Percentiles rank a stretch among this genome's conserved stretches.
phyloP scores from a whole-genome alignment of 2,113 vertebrate genomes.

The Orientallactaga bullata region DNA sequence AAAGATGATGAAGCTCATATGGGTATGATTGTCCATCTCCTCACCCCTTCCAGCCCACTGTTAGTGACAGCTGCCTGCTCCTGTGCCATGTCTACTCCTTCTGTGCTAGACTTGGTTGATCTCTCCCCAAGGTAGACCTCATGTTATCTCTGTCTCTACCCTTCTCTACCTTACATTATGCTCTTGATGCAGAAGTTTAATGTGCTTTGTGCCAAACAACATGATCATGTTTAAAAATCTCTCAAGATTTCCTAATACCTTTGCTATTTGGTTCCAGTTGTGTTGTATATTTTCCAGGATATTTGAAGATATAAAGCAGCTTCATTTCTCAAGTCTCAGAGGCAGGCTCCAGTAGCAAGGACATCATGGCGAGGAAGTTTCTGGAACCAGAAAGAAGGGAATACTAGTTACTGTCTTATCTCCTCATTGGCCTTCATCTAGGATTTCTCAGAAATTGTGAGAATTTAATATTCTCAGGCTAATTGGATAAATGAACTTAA shows the following conservation, averaged over 20 bases:
- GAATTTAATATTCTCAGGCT: background rate
- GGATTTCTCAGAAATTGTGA: background rate
- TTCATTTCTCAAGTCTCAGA: background rate
- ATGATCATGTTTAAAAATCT: background rate
- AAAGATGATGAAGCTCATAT: background rate
- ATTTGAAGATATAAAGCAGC: background rate
- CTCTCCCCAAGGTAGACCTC: background rate
- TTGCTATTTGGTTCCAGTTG: background rate
- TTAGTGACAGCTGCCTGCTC: background rate
- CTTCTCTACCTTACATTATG: background rate
- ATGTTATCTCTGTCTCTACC: background rate
- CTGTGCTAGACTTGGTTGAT: background rate
- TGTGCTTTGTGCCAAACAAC: background rate
- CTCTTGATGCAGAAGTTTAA: background rate
- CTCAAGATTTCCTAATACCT: background rate
- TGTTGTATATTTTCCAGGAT: background rate
- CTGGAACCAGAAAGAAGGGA: background rate
- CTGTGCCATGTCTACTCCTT: background rate
- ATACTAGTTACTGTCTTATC: background rate
- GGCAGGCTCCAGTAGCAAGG: background rate
- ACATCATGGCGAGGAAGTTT: background rate
- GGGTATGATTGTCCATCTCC: background rate
- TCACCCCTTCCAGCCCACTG: background rate
- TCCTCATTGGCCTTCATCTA: background rate
- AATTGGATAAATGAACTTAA: background rate